A percentile compares a stretch with the other conserved stretches of the same genome.
These are phyloP conservation scores for Hirudo medicinalis DNA, from an alignment of 1,140 invertebrate species.

Conservation along the genomic window DNA sequence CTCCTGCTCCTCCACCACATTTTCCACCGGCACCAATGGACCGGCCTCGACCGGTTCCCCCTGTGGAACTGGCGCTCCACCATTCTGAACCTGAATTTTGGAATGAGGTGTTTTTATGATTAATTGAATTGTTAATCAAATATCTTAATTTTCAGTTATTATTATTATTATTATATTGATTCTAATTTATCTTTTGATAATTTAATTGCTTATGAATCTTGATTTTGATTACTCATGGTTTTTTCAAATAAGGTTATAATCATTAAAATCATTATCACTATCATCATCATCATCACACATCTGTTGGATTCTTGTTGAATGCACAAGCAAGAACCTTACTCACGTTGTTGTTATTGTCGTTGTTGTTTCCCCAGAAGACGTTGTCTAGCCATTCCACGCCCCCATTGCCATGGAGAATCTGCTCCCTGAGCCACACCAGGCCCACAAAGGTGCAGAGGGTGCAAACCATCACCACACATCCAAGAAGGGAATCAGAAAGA, in stretches of 20 bases:
- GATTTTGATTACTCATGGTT: too few species aligned
- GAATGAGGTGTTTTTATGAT: too few species aligned
- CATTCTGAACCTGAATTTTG: not conserved
- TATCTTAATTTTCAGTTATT: too few species aligned
- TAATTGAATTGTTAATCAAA: too few species aligned
- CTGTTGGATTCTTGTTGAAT: too few species aligned
- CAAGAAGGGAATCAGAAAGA: conserved; percentile 81
- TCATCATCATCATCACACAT: too few species aligned
- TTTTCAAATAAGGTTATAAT: too few species aligned
- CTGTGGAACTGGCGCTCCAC: not conserved
- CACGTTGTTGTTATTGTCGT: not conserved
- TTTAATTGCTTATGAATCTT: too few species aligned
- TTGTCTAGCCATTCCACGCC: conserved; percentile 77
- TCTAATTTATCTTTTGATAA: too few species aligned
- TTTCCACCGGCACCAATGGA: not conserved
- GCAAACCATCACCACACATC: conserved; percentile 88
- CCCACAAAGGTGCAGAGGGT: conserved; percentile 93
- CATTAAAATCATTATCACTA: too few species aligned
- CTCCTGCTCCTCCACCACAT: not conserved
- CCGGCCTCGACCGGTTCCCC: not conserved
- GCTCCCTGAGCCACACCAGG: conserved; percentile 84
- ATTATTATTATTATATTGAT: too few species aligned
- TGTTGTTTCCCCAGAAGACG: conserved; percentile 41
- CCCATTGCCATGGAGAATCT: conserved; percentile 81
- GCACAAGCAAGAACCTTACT: too few species aligned